A percentile compares a stretch with the other conserved stretches of the same genome.
phyloP scores from a whole-genome alignment of 2,797 vertebrate genomes.

The Rhinophrynus dorsalis region DNA sequence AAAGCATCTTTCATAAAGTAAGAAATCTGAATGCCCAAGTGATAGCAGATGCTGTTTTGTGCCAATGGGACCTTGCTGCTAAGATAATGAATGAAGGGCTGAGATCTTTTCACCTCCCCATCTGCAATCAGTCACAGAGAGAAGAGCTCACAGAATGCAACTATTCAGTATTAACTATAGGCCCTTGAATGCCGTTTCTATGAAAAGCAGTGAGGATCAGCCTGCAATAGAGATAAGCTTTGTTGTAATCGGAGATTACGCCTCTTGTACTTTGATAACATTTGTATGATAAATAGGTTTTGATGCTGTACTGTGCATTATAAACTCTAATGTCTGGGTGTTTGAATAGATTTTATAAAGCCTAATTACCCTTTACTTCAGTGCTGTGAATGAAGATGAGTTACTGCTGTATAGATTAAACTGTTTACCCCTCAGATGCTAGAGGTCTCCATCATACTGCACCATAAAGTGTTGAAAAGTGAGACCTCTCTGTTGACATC shows the following conservation, averaged over 20 bases:
- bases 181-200: slow-evolving; percentile 27
- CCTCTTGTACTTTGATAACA: slow-evolving; percentile 50
- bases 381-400: slow-evolving; percentile 10
- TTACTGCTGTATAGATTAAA: background rate
- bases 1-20: slow-evolving; percentile 15
- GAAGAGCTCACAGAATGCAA: slow-evolving; percentile 19
- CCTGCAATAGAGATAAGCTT: slow-evolving; percentile 39
- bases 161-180: slow-evolving; percentile 39
- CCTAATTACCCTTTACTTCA: slow-evolving; percentile 32
- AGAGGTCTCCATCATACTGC: too few relatives aligned
- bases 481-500: too few relatives aligned
- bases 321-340: slow-evolving; percentile 28
- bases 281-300: slow-evolving; percentile 47
- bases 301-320: slow-evolving; percentile 30
- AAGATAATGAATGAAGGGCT: slow-evolving; percentile 43
- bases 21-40: slow-evolving; percentile 37
- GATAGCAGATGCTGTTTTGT: slow-evolving; percentile 48
- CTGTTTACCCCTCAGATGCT: too few relatives aligned
- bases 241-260: slow-evolving; percentile 44
- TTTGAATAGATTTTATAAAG: slow-evolving; percentile 21
- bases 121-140: slow-evolving; percentile 34
- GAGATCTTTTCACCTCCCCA: slow-evolving; percentile 46
- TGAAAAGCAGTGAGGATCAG: slow-evolving; percentile 32
- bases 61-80: slow-evolving; percentile 28
- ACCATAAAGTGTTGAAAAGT: too few relatives aligned